Evolutionary conservation across 2,888 invertebrate genomes (phyloP), one percentile per base, ranked within the genome.

Genomic region (Noctua janthe): DNA sequence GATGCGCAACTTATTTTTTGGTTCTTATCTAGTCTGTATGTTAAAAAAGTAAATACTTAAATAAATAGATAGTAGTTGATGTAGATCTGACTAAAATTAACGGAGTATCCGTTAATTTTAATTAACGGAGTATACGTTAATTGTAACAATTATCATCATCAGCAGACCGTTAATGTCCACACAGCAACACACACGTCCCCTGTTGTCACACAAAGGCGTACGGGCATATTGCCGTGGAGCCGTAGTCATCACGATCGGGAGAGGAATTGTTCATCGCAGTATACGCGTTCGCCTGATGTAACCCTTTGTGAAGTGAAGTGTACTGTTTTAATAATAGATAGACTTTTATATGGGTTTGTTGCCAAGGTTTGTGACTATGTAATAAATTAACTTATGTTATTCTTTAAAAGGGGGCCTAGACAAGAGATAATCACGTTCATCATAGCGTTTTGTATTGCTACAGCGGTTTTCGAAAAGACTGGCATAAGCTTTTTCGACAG

Each of bases 241-340:
- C 69, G 66, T 73, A 29, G 56, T 71, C 74, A 74, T 78, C 29
- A 86, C 86, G 84, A 56, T 51, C 74, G 56, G 71, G 23, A 74
- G 64, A 43, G 69, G 17, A 82, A 86, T 84, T 86, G 84, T 72
- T 84, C 56, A 78, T 51, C 51, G 51, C 64, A 72, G 43, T 66
- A 66, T 35, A n/a, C n/a, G 20, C 23, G 69, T 78, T 47, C 78
- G 82, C 71, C 56, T 74, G 78, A 82, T 64, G 39, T 62, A 73
- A 43, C 56, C 62, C 73, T 85, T 85, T 81, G 72, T 70, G 23
- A 17, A 10, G 35, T 69, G 73, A n/a, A 71, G 51, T 51, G 10
- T 69, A 43, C 35, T 51, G 47, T 54, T 59, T 47, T 56, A 78
- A 43, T 82, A 43, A 20, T 71, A 62, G 23, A 59, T 5, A n/a